Base-by-base conservation (phyloP, 2,888 invertebrate species). In the Drosophila paucipuncta region DNA sequence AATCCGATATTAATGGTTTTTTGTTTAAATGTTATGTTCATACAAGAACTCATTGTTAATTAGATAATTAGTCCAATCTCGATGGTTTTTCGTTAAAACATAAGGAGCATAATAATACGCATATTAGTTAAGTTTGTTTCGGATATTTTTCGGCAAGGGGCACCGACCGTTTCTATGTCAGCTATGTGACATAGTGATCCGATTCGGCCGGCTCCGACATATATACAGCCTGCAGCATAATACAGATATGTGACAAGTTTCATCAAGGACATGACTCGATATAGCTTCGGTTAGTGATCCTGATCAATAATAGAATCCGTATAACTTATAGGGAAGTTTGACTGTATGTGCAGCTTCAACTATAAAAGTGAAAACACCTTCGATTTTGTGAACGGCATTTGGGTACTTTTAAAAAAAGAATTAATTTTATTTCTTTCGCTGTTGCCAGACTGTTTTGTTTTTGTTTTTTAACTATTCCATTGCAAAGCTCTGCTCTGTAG, bases 401-500 rank as follows among this genome's bases (percentile, higher is more conserved):
- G 59, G 61, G 55, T 86, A 78, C 78, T 84, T 82, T 82, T 85
- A 71, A 73, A 80, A 81, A 85, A 85, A 86, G 78, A 76, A 31
- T 79, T 80, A 79, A 68, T 82, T 85, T 85, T 89, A 88, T 85
- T 86, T 85, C 88, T 81, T 83, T 80, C 86, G 70, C 88, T 80
- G 79, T 73, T 75, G 65, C 77, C 89, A 87, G 73, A 78, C 80
- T 84, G 78, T 76, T 68, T 63, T 39, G 74, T 76, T 61, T 57
- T 55, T n/a, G 30, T 35, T 81, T 60, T 77, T 78, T 68, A 73
- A 78, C 78, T 82, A 82, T 54, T 68, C 47, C 77, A 72, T 59
- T 50, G 70, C 67, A 49, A 43, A 50, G 33, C 50, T 25, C 49
- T 25, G 60, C 68, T 63, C 96, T 28, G n/a, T 98, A 99, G 60